Conservation (phyloP, 2,888 invertebrate genomes). For the Apamea crenata region DNA sequence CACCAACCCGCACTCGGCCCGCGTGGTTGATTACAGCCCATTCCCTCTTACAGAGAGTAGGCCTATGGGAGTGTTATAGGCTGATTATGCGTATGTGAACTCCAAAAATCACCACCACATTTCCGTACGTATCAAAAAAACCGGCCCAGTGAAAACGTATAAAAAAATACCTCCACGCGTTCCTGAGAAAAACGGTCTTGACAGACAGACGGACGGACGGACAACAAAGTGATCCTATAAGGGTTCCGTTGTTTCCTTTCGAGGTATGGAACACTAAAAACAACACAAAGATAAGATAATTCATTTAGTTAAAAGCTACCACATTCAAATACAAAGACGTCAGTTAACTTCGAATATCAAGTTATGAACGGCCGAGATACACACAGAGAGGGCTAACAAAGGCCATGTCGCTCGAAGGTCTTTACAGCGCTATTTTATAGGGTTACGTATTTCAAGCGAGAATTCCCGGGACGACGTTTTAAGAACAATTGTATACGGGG, state of each 20-base stretch:
- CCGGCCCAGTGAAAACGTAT: too few species aligned
- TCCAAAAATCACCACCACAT: not conserved
- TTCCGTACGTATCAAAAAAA: not conserved
- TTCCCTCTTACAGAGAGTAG: not conserved
- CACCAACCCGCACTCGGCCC: not conserved
- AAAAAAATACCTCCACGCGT: too few species aligned
- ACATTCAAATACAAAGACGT: conserved; percentile 50
- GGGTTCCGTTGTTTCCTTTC: too few species aligned
- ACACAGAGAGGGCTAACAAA: conserved; percentile 39
- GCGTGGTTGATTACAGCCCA: not conserved
- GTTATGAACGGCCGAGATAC: conserved; percentile 40
- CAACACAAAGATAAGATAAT: conserved; percentile 26
- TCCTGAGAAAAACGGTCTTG: too few species aligned
- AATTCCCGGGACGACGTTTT: conserved; percentile 22
- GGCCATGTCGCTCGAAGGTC: conserved; percentile 40
- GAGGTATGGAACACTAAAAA: too few species aligned
- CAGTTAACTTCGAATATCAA: conserved; percentile 46
- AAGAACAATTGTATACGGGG: conserved; percentile 33
- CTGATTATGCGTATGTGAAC: not conserved
- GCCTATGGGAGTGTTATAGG: not conserved
- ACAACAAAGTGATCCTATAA: too few species aligned
- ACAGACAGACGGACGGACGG: too few species aligned
- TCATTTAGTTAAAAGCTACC: conserved; percentile 37
- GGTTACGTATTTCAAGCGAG: conserved; percentile 35
- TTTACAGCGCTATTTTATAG: conserved; percentile 15